Percentiles rank a stretch among this genome's conserved stretches.
Evolutionary conservation across 2,797 vertebrate species (phyloP).

Genomic region (Molossus alvarezi): DNA sequence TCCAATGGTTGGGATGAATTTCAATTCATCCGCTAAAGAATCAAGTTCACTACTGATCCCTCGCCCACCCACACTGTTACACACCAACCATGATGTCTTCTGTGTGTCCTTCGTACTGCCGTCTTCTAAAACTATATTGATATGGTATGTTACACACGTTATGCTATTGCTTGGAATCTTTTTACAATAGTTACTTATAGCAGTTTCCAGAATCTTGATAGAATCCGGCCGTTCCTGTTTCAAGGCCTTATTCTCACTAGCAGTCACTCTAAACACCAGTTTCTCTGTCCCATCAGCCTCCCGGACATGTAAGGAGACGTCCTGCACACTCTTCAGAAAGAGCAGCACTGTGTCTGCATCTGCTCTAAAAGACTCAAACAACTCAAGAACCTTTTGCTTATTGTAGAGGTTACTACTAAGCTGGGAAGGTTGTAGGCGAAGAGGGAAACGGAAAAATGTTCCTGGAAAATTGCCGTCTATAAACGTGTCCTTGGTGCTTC

Average conservation of each 20-base stretch:
- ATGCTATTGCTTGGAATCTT: constrained; percentile 92
- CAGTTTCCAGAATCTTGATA: constrained; percentile 94
- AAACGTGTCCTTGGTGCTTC: constrained; percentile 95
- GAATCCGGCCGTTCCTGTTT: constrained; percentile 94
- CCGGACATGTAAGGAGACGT: constrained; percentile 95
- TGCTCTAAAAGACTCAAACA: constrained; percentile 98
- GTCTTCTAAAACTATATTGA: constrained; percentile 95
- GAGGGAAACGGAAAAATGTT: constrained; percentile 98
- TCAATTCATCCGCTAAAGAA: constrained; percentile 96
- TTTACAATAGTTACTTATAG: constrained; percentile 95
- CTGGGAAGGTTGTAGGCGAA: constrained; percentile 96
- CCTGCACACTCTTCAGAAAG: constrained; percentile 97
- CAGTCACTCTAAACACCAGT: constrained; percentile 96
- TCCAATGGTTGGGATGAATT: constrained; percentile 97
- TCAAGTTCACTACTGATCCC: constrained; percentile 96
- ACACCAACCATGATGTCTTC: constrained; percentile 96
- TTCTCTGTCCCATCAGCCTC: constrained; percentile 96
- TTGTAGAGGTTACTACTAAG: constrained; percentile 97
- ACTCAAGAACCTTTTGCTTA: constrained; percentile 97
- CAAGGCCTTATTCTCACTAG: constrained; percentile 93
- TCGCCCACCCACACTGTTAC: constrained; percentile 97
- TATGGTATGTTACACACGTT: constrained; percentile 96
- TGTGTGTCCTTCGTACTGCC: constrained; percentile 94
- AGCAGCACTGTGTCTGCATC: constrained; percentile 98
- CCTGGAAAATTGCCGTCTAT: constrained; percentile 95